A percentile compares a stretch with the other conserved stretches of the same genome.
These are phyloP conservation scores for Sebastes matsubarae DNA, from an alignment of 2,797 vertebrate genomes.

Conservation along the genomic window DNA sequence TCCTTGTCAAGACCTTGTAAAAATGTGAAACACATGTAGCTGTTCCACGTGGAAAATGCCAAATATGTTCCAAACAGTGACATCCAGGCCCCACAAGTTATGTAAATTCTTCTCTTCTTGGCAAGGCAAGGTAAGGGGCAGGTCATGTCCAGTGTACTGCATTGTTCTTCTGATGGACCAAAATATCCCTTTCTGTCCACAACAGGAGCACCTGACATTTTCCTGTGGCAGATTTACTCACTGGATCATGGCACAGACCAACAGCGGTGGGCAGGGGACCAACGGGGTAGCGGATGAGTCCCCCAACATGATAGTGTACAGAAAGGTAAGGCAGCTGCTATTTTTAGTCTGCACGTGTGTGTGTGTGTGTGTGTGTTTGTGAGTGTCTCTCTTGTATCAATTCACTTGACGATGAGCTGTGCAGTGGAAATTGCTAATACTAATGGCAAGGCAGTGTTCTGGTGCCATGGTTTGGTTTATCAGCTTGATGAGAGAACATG, in stretches of 20 bases:
- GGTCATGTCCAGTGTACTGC: slow-evolving; percentile 12
- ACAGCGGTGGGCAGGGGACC: slow-evolving; percentile 92
- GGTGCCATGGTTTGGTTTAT: slow-evolving; percentile 48
- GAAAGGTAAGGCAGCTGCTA: slow-evolving; percentile 89
- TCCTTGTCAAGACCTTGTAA: slow-evolving; percentile 69
- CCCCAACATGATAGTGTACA: slow-evolving; percentile 97
- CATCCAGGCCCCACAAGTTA: slow-evolving; percentile 15
- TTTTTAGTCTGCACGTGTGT: slow-evolving; percentile 58
- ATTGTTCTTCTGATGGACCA: slow-evolving; percentile 46
- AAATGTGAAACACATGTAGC: slow-evolving; percentile 5
- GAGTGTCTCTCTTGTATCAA: slow-evolving; percentile 36
- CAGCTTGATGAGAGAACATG: slow-evolving; percentile 31
- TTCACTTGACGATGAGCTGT: slow-evolving; percentile 52
- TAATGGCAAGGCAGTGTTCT: slow-evolving; percentile 42
- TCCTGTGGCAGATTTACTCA: slow-evolving; percentile 69
- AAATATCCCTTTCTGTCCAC: slow-evolving; percentile 62
- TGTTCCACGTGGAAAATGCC: slow-evolving; percentile 40
- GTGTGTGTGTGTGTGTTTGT: slow-evolving; percentile 13
- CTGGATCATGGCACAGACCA: slow-evolving; percentile 96
- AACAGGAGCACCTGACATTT: slow-evolving; percentile 80
- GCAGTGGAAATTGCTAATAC: slow-evolving; percentile 41
- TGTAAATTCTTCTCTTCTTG: slow-evolving; percentile 31
- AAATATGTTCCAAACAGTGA: slow-evolving; percentile 35
- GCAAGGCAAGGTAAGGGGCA: slow-evolving; percentile 1
- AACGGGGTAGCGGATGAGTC: slow-evolving; percentile 95